Evolutionary conservation across 2,113 vertebrate genomes (phyloP).

Genomic region (Bothrops jararaca): DNA sequence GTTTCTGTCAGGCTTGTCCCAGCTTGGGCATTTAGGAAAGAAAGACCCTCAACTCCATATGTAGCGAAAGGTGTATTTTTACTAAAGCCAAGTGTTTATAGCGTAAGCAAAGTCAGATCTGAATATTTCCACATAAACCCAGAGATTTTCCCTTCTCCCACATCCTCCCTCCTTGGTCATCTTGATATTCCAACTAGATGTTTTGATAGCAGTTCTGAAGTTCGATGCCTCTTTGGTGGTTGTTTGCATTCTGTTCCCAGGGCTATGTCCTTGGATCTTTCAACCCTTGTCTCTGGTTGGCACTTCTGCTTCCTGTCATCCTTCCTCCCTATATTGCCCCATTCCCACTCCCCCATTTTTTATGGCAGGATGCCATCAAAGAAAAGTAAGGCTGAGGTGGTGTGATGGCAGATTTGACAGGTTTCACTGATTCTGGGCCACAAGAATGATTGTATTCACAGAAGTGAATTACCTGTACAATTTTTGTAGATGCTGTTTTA

Average conservation of each 20-base stretch:
- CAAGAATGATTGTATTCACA: not conserved
- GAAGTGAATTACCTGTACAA: not conserved
- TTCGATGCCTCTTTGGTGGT: not conserved
- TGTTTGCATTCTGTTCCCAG: not conserved
- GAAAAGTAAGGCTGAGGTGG: not conserved
- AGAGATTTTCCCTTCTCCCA: not conserved
- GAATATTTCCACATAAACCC: not conserved
- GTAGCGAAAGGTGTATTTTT: not conserved
- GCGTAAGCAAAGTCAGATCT: not conserved
- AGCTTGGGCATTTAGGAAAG: not conserved
- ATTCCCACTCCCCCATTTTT: not conserved
- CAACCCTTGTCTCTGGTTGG: not conserved
- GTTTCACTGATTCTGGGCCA: not conserved
- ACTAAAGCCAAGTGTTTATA: not conserved
- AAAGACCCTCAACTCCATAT: not conserved
- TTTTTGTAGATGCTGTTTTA: not conserved
- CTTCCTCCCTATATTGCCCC: not conserved
- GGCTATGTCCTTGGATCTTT: not conserved
- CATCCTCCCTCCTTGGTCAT: not conserved
- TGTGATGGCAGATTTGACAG: not conserved
- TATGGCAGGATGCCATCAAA: not conserved
- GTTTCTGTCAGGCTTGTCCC: not conserved
- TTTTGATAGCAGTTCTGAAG: not conserved
- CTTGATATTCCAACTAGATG: not conserved
- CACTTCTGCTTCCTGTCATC: not conserved